Base-by-base conservation (phyloP, 2,797 vertebrate genomes). In the Acrossocheilus wenchowensis region DNA sequence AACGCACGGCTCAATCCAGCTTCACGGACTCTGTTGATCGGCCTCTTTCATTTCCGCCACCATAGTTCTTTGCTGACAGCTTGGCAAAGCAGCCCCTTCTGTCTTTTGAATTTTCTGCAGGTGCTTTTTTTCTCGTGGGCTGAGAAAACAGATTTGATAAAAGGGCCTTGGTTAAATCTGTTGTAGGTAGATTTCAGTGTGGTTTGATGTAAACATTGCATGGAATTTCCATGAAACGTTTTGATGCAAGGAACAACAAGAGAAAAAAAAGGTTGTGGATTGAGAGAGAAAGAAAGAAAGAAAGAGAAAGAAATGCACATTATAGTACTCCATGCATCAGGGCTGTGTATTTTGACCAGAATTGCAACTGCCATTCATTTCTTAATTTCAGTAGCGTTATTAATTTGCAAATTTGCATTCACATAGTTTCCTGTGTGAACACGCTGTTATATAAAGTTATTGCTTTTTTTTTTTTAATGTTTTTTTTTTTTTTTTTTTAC, bases 161-260 rank as follows among this genome's bases (percentile, higher is more conserved):
- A 84, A 85, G 69, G 68, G 72, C 41, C 66, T 85, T 45, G 52
- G 72, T 77, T 82, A 71, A 85, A 85, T 80, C 82, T 36, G 30
- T 71, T 23, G 39, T 77, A 11, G 77, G 74, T 84, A 87, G 78
- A 88, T 87, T 81, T 81, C 73, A 73, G 72, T 48, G 69, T 54
- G 50, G 83, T 74, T 86, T 88, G 80, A 81, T 85, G 87, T 88
- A 87, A 85, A 89, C 86, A 77, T 87, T 83, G 72, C 66, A 54
- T 83, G 62, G 78, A 62, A 78, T 79, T 78, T 86, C 36, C 21
- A 57, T 43, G 77, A 88, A 79, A 84, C 64, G 60, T 68, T 85
- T 82, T 81, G 48, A 73, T 50, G 45, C 87, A 54, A 48, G 21
- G 71, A 71, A 80, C 73, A 26, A 71, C 45, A 78, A 64, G 78